Base-by-base conservation (phyloP, 2,113 vertebrate species). In the Brachypteracias leptosomus region DNA sequence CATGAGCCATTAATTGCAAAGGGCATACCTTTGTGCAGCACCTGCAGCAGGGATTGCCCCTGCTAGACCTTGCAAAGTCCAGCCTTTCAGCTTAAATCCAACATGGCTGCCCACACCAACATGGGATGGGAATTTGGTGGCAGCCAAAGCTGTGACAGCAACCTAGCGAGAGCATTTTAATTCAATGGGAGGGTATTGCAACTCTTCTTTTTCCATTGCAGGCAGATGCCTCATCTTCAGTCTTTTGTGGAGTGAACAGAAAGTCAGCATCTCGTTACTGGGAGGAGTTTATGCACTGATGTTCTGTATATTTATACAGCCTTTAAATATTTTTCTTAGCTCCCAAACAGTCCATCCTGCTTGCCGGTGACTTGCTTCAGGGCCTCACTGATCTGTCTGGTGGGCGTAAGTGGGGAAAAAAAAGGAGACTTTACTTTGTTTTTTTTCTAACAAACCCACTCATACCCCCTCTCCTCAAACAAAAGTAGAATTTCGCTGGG, bases 241-340 rank as follows among this genome's bases (percentile, higher is more conserved):
- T 10, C 18, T 84, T 55, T 52, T 22, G 28, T 28, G 62, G 38
- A 33, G 3, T 15, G 51, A 76, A 63, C 78, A 51, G 44, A 49
- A 76, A 96, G 54, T 49, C 74, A 46, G 21, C 46, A 52, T 59
- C 67, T 42, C 70, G 72, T 85, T 78, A 79, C 21, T 2, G 1
- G 25, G 47, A 73, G 16, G 47, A 42, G 68, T 90, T 89, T 81
- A 67, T 44, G 49, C 57, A 57, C 22, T 7, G 66, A 36, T 42
- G 52, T 28, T 67, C 70, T 83, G 67, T 91, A 35, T 84, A 92
- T 91, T 93, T 96, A 94, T 31, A 62, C 13, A 63, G 74, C 16
- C 36, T 95, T 95, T 76, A 95, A 96, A 94, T 96, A 96, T 92
- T 97, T 96, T 95, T 89, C 75, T 93, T 95, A 94, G 82, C 67